phyloP scores from a whole-genome alignment of 2,113 vertebrate genomes.

The Eubucco bourcierii region DNA sequence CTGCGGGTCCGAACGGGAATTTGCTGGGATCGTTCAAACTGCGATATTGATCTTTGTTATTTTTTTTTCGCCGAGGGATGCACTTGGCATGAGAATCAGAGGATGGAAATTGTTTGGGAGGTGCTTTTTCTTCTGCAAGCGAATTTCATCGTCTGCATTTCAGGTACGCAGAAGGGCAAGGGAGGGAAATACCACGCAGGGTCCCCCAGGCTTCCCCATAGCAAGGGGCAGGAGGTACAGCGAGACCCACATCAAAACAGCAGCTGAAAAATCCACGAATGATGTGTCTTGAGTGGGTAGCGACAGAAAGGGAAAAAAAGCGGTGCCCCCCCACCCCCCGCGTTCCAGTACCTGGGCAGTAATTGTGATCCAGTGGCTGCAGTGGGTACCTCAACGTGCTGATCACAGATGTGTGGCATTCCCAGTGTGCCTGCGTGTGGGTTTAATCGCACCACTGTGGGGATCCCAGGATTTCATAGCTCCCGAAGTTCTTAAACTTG shows the following conservation, averaged over 20 bases:
- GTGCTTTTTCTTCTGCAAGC: conserved; percentile 96
- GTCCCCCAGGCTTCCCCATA: not conserved
- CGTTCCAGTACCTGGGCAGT: not conserved
- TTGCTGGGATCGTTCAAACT: conserved; percentile 81
- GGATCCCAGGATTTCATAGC: not conserved
- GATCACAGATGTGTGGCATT: not conserved
- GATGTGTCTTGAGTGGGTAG: not conserved
- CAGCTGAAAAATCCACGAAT: not conserved
- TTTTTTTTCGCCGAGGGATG: conserved; percentile 87
- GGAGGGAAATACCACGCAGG: not conserved
- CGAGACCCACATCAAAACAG: not conserved
- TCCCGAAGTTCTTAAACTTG: conserved; percentile 72
- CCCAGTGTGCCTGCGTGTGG: not conserved
- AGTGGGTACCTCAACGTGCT: not conserved
- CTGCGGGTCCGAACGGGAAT: conserved; percentile 84
- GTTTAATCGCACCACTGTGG: not conserved
- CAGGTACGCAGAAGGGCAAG: conserved; percentile 81
- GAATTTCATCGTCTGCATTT: conserved; percentile 95
- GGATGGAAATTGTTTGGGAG: conserved; percentile 99
- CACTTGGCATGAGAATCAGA: conserved; percentile 94
- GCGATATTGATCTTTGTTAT: conserved; percentile 81
- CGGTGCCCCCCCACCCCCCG: not conserved
- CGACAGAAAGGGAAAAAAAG: not conserved
- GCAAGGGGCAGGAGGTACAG: not conserved
- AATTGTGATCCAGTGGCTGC: not conserved